These are phyloP conservation scores for Tinea pellionella DNA, from an alignment of 2,888 invertebrate species.

Conservation along the genomic window DNA sequence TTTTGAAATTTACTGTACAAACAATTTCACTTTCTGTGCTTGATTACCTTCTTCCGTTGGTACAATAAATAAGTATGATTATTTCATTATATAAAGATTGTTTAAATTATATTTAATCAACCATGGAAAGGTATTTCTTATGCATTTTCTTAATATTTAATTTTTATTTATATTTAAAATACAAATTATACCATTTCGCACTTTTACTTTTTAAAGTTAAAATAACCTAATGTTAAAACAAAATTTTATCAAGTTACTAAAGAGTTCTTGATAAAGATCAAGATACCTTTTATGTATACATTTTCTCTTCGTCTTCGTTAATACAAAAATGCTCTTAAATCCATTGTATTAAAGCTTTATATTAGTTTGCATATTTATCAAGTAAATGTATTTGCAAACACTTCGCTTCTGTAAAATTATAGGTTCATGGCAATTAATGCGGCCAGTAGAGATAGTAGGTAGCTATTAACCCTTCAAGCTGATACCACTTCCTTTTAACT, in stretches of 20 bases:
- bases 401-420: not conserved
- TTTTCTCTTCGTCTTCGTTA: no score
- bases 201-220: no score
- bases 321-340: no score
- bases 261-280: no score
- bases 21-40: conserved; percentile 1
- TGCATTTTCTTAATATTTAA: no score
- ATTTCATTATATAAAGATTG: not conserved
- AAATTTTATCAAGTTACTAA: no score
- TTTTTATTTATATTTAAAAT: no score
- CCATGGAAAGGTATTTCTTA: not conserved
- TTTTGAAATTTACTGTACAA: not conserved
- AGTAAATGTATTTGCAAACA: not conserved
- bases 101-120: not conserved
- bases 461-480: not conserved
- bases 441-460: not conserved
- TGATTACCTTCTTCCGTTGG: not conserved
- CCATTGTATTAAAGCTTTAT: no score
- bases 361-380: no score
- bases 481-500: not conserved
- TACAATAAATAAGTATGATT: not conserved
- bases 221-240: no score
- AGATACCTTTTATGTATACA: no score
- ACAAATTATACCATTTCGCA: no score
- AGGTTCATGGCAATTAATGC: not conserved